Conservation (phyloP, 2,113 vertebrate species). For the Dascyllus trimaculatus region DNA sequence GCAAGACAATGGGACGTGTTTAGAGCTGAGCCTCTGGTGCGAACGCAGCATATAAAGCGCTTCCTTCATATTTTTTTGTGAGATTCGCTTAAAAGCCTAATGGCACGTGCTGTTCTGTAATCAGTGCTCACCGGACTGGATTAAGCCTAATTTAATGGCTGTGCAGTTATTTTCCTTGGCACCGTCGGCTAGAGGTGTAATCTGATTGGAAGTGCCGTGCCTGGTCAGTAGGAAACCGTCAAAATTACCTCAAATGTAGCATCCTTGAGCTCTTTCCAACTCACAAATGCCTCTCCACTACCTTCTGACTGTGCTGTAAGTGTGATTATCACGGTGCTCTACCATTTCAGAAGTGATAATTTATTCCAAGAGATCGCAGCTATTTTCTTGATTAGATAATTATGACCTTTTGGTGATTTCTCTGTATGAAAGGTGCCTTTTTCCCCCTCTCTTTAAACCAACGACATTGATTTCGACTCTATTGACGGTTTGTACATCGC, state of each 20-base stretch:
- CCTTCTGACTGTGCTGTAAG: background rate
- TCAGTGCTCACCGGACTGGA: slow-evolving; percentile 15
- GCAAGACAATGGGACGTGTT: slow-evolving; percentile 4
- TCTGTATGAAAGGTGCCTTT: background rate
- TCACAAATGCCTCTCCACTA: background rate
- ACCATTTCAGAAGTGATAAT: background rate
- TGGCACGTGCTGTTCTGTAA: slow-evolving; percentile 35
- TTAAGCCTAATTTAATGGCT: slow-evolving; percentile 17
- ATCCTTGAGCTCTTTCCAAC: background rate
- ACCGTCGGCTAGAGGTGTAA: background rate
- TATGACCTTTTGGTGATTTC: slow-evolving; percentile 6
- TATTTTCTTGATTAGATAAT: slow-evolving; percentile 27
- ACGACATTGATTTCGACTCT: slow-evolving; percentile 9
- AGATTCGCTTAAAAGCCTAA: background rate
- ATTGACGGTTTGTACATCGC: slow-evolving; percentile 18
- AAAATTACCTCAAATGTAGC: background rate
- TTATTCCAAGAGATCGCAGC: background rate
- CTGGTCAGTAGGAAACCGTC: slow-evolving; percentile 21
- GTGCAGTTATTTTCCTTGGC: slow-evolving; percentile 15
- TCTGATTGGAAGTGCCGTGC: slow-evolving; percentile 28
- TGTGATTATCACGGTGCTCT: background rate
- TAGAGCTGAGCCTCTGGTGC: background rate
- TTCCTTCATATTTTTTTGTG: background rate
- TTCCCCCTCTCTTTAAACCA: background rate
- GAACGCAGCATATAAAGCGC: background rate